A percentile compares a stretch with the other conserved stretches of the same genome.
These are phyloP conservation scores for Mormyrops boulengeri DNA, from an alignment of 2,797 vertebrate genomes.

Conservation along the genomic window DNA sequence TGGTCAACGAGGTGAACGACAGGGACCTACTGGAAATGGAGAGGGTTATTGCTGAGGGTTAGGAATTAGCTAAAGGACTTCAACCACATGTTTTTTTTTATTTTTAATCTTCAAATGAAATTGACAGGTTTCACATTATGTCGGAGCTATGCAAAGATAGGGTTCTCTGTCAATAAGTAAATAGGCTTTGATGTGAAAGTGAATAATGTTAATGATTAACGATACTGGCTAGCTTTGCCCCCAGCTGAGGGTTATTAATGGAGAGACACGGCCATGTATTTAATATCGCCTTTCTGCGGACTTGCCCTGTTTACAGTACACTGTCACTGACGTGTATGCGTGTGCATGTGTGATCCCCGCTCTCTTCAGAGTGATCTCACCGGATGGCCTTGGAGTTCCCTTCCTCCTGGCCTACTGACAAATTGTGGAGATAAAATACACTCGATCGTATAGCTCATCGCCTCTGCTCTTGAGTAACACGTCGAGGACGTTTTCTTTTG, in stretches of 20 bases:
- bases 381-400: conserved; percentile 15
- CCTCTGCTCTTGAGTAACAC: background rate
- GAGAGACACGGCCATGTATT: background rate
- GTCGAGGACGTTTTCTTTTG: background rate
- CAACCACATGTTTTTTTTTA: background rate
- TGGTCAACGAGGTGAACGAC: background rate
- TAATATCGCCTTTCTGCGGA: background rate
- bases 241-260: background rate
- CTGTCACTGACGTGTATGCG: background rate
- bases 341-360: background rate
- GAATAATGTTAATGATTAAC: conserved; percentile 7
- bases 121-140: background rate
- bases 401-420: conserved; percentile 13
- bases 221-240: background rate
- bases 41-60: background rate
- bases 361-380: conserved; percentile 6
- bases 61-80: background rate
- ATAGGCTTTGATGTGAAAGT: background rate
- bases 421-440: conserved; percentile 10
- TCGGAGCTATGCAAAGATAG: background rate
- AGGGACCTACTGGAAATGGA: background rate
- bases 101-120: background rate
- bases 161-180: background rate
- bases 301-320: background rate
- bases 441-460: background rate